phyloP scores from a whole-genome alignment of 2,113 vertebrate genomes.

The Promerops cafer region DNA sequence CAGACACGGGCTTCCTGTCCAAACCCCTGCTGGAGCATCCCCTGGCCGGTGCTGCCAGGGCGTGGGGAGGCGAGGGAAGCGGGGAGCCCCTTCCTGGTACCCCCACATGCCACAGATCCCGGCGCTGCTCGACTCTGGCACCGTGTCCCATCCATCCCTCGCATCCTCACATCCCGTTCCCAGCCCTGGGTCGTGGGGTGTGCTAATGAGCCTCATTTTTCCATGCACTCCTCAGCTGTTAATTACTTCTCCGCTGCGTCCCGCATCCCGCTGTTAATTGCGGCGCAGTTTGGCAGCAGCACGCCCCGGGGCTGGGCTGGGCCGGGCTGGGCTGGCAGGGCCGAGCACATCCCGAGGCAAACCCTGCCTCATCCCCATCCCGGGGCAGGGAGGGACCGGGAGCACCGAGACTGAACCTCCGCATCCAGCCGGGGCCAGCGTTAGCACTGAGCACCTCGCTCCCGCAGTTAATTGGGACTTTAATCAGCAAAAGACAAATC shows the following conservation, averaged over 20 bases:
- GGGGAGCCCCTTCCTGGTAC: not conserved
- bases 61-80: accelerated
- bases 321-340: not conserved
- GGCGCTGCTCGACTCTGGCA: accelerated
- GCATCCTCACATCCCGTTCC: not conserved
- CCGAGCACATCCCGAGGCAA: not conserved
- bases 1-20: accelerated
- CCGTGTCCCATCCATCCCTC: not conserved
- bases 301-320: not conserved
- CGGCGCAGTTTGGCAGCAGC: not conserved
- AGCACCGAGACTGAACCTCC: not conserved
- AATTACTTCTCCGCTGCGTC: not conserved
- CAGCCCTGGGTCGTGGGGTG: not conserved
- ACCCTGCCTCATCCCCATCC: not conserved
- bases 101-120: not conserved
- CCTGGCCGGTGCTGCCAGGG: not conserved
- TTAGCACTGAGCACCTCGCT: not conserved
- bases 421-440: not conserved
- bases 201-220: not conserved
- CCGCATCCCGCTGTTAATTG: not conserved
- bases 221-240: not conserved
- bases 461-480: slow-evolving; percentile 37
- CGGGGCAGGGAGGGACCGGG: accelerated
- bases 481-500: not conserved
- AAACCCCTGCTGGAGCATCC: accelerated